Percentiles rank a stretch among this genome's conserved stretches.
Evolutionary conservation across 2,888 invertebrate species (phyloP).

Genomic region (Amblyjoppa fuscipennis): DNA sequence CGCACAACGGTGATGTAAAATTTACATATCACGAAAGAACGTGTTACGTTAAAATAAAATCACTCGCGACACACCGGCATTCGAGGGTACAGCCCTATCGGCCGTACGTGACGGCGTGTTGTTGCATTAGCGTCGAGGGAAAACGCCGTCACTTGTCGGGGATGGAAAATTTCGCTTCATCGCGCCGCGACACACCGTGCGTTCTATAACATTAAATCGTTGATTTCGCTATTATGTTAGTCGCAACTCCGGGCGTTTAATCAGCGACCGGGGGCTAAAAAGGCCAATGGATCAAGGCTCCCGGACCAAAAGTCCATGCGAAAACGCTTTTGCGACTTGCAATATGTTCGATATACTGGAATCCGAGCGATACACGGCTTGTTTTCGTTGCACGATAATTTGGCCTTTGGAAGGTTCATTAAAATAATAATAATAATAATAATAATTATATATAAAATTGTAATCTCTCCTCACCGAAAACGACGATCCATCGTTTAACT

Average conservation of each 20-base stretch:
- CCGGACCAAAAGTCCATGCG: conserved; percentile 44
- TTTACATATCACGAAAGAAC: too few relatives aligned
- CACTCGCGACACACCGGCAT: too few relatives aligned
- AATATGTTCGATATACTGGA: background rate
- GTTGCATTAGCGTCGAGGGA: background rate
- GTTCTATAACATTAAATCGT: conserved; percentile 1
- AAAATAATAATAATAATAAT: too few relatives aligned
- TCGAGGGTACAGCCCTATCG: background rate
- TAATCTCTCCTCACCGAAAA: conserved; percentile 7
- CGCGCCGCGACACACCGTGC: background rate
- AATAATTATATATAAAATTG: background rate
- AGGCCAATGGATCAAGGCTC: conserved; percentile 43
- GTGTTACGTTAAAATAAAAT: too few relatives aligned
- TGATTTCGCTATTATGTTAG: conserved; percentile 40
- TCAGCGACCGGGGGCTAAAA: conserved; percentile 38
- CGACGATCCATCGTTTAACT: background rate
- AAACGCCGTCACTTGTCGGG: background rate
- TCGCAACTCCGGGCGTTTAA: conserved; percentile 22
- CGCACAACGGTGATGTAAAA: too few relatives aligned
- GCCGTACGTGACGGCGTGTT: background rate
- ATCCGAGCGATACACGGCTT: conserved; percentile 1
- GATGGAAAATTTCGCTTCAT: conserved; percentile 32
- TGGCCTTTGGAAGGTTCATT: background rate
- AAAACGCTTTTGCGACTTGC: conserved; percentile 37
- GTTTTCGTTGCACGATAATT: background rate